phyloP scores from a whole-genome alignment of 2,113 vertebrate species.

The Indicator maculatus region DNA sequence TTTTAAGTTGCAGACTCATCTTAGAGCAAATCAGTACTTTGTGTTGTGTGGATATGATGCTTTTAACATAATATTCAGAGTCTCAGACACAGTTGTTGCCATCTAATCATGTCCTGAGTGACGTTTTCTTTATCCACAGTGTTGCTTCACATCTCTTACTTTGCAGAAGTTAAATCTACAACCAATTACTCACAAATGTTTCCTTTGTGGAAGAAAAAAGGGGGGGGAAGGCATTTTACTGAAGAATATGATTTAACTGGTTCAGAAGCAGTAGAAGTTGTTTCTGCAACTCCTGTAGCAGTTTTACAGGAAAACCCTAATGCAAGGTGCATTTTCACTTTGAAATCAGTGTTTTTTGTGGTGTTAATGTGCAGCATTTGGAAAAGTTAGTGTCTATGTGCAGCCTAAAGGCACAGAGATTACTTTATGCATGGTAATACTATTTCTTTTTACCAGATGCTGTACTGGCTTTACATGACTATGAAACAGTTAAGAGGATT shows the following conservation, averaged over 20 bases:
- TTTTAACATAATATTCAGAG: background rate
- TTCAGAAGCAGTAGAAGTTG: background rate
- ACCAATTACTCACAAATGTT: background rate
- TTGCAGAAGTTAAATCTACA: background rate
- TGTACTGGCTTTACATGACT: background rate
- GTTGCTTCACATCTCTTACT: background rate
- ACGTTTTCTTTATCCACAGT: background rate
- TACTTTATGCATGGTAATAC: background rate
- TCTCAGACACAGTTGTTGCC: background rate
- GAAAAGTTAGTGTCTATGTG: background rate
- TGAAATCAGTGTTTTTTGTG: background rate
- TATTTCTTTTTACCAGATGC: background rate
- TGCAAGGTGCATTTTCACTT: background rate
- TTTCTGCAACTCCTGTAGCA: background rate
- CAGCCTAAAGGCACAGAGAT: background rate
- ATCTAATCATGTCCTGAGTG: background rate
- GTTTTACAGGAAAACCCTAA: background rate
- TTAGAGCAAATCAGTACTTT: background rate
- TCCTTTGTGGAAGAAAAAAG: background rate
- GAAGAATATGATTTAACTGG: background rate
- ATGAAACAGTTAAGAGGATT: background rate
- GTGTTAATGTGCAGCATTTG: background rate
- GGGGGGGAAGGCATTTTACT: background rate
- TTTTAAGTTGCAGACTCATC: background rate
- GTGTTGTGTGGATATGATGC: background rate